Evolutionary conservation across 2,113 vertebrate species (phyloP), one percentile per base, ranked within the genome.

Genomic region (Chionomys nivalis): DNA sequence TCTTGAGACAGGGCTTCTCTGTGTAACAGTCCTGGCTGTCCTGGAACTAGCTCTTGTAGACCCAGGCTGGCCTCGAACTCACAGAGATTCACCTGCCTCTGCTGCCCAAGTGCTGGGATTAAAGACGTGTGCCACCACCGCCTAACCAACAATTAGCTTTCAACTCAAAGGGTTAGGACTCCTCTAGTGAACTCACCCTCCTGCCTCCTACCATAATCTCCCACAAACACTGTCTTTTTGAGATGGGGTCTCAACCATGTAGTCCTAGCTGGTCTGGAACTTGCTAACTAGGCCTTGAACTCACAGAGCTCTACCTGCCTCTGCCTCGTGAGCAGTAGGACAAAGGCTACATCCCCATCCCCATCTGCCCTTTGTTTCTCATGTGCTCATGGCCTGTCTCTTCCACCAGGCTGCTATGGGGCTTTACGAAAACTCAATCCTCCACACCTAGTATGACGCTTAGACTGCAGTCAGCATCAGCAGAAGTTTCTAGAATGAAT

Each of bases 401-500:
- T 55, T 44, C 39, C 24, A 66, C 88, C 42, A 89, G 55, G 79
- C 42, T 36, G 6, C n/a, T 12, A 6, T 26, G 36, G 73, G 82
- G 55, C 63, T 92, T 93, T 72, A 72, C 70, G 12, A 93, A 65
- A 61, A 75, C 55, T 39, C 49, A 87, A 72, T 65, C 81, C 24
- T n/a, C 79, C 85, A 73, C 5, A 92, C 33, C 49, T 87, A 70
- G n/a, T 75, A 68, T 33, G 61, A 55, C 8, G 23, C 23, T 66
- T 61, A n/a, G n/a, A 72, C 7, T n/a, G 81, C 47, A 81, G n/a
- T 2, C 21, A 28, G 39, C 13, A 44, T 66, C 4, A 3, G 66
- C 7, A 89, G 75, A 68, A 76, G 81, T 70, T 86, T 83, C 95
- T 82, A n/a, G 65, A 96, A 63, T 19, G 83, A 90, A 86, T 26